Evolutionary conservation across 1,140 invertebrate species (phyloP).

Genomic region (Calliphora vicina): DNA sequence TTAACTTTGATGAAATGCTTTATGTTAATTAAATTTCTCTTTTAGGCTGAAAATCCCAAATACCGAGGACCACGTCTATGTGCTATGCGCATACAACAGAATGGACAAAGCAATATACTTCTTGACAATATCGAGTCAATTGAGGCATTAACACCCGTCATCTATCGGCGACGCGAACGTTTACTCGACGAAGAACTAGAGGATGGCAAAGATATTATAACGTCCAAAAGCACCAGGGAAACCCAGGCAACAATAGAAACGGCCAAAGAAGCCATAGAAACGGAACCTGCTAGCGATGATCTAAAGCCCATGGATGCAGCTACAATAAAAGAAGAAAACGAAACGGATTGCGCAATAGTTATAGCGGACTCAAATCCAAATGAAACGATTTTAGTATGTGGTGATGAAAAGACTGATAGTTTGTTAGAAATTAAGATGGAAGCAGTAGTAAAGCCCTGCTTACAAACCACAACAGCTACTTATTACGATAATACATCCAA

Average conservation of each 20-base stretch:
- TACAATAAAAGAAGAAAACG: background rate
- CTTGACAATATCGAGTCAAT: slow-evolving; percentile 76
- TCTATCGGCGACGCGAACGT: slow-evolving; percentile 69
- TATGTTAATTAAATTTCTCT: background rate
- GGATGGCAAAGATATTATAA: slow-evolving; percentile 61
- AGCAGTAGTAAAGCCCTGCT: background rate
- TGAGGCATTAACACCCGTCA: slow-evolving; percentile 70
- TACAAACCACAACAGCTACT: background rate
- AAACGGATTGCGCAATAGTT: background rate
- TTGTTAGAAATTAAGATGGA: slow-evolving; percentile 15
- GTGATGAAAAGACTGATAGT: slow-evolving; percentile 32
- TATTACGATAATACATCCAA: slow-evolving; percentile 45
- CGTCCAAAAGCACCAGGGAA: slow-evolving; percentile 42
- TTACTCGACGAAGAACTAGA: slow-evolving; percentile 60
- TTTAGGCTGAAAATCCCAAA: slow-evolving; percentile 58
- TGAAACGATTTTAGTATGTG: background rate
- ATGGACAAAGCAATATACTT: slow-evolving; percentile 78
- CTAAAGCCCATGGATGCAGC: background rate
- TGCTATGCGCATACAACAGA: slow-evolving; percentile 75
- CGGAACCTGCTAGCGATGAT: background rate
- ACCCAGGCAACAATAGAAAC: slow-evolving; percentile 13
- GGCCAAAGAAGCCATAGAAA: background rate
- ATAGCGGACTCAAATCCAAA: background rate
- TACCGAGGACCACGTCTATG: slow-evolving; percentile 73
- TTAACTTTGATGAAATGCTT: background rate